Conservation (phyloP, 2,888 invertebrate species). For the Drosophila parthenogenetica region DNA sequence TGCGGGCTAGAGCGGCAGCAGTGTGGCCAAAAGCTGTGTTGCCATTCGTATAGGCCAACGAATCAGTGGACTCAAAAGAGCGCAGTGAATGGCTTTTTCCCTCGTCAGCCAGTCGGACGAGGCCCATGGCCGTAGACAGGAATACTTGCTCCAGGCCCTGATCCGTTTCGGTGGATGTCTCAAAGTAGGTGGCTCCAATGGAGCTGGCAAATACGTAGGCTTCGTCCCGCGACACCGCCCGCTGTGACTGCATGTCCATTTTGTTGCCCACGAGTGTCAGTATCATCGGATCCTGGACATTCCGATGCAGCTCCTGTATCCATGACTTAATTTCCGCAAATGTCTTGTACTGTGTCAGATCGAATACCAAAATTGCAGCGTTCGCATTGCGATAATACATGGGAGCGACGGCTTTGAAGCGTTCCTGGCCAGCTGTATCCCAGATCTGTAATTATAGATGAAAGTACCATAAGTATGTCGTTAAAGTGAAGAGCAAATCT, state of each 20-base stretch:
- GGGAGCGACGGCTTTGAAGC: conserved; percentile 95
- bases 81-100: conserved; percentile 86
- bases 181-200: conserved; percentile 93
- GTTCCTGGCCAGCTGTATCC: conserved; percentile 85
- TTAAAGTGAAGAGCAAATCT: conserved; percentile 23
- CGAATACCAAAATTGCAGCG: conserved; percentile 94
- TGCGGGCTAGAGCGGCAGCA: conserved; percentile 62
- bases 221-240: conserved; percentile 89
- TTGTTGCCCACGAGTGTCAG: conserved; percentile 95
- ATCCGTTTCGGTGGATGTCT: conserved; percentile 92
- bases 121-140: conserved; percentile 87
- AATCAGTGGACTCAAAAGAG: conserved; percentile 87
- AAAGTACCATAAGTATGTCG: conserved; percentile 11
- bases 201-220: conserved; percentile 91
- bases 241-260: conserved; percentile 88
- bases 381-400: conserved; percentile 97
- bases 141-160: conserved; percentile 92
- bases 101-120: conserved; percentile 87
- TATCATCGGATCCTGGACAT: conserved; percentile 92
- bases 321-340: conserved; percentile 93
- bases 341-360: conserved; percentile 91
- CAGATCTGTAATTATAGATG: conserved; percentile 79
- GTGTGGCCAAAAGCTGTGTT: conserved; percentile 79
- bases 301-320: conserved; percentile 92
- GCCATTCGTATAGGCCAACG: conserved; percentile 82